Percentiles rank a stretch among this genome's conserved stretches.
phyloP scores from a whole-genome alignment of 1,140 invertebrate species.

The Hormaphis cornu region DNA sequence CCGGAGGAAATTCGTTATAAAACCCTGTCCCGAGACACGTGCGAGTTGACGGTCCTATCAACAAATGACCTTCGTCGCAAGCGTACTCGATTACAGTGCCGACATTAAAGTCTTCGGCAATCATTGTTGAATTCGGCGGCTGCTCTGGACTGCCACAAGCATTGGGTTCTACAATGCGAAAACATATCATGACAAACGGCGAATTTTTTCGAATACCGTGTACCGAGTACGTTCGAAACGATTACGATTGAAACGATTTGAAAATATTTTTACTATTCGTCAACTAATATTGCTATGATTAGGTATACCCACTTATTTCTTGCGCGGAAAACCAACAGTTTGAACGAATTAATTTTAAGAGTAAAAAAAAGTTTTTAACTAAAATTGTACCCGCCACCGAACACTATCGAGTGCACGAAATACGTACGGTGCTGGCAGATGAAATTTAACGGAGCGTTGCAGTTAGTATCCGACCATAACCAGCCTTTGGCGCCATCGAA shows the following conservation, averaged over 20 bases:
- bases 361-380: too few species aligned
- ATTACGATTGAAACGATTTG: neutral
- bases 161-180: constrained; percentile 63
- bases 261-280: too few species aligned
- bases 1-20: constrained; percentile 86
- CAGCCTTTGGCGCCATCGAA: constrained; percentile 89
- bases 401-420: too few species aligned
- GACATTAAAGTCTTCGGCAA: constrained; percentile 63
- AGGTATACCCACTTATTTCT: too few species aligned
- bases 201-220: too few species aligned
- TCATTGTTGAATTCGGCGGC: constrained; percentile 85
- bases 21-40: constrained; percentile 84
- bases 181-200: too few species aligned
- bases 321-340: too few species aligned
- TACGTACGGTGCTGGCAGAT: constrained; percentile 89
- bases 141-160: constrained; percentile 84
- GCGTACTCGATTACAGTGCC: constrained; percentile 76
- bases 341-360: too few species aligned
- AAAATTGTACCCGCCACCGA: neutral
- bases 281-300: too few species aligned
- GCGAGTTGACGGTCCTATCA: constrained; percentile 72
- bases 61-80: constrained; percentile 74
- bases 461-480: constrained; percentile 90
- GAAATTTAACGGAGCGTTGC: constrained; percentile 73
- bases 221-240: too few species aligned